Evolutionary conservation across 2,113 vertebrate species (phyloP).

Genomic region (Oryzias javanicus): DNA sequence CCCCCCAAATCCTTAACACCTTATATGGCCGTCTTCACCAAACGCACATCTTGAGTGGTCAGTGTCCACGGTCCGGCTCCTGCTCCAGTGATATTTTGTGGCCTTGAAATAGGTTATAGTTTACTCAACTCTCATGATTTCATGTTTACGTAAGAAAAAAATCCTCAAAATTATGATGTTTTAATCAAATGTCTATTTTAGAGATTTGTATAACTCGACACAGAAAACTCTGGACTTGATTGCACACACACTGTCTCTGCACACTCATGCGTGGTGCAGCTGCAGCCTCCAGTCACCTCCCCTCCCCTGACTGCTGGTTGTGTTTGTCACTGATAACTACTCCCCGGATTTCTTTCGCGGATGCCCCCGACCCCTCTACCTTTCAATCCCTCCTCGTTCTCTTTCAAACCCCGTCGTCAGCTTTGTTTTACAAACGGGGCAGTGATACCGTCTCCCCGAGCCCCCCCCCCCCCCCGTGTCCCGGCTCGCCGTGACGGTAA

Average conservation of each 20-base stretch:
- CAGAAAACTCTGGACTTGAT: slow-evolving; percentile 4
- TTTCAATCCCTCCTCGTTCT: slow-evolving; percentile 34
- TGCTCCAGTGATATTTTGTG: no score
- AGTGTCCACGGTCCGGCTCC: no score
- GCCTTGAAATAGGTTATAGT: no score
- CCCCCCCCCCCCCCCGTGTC: slow-evolving; percentile 28
- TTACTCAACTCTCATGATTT: no score
- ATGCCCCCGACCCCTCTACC: slow-evolving; percentile 31
- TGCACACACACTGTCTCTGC: neutral
- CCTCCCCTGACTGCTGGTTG: slow-evolving; percentile 32
- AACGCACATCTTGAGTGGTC: no score
- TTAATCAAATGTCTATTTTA: slow-evolving; percentile 31
- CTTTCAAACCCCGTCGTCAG: slow-evolving; percentile 46
- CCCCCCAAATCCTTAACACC: no score
- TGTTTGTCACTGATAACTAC: slow-evolving; percentile 47
- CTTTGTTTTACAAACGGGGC: slow-evolving; percentile 58
- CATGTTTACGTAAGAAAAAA: no score
- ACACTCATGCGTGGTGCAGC: slow-evolving; percentile 6
- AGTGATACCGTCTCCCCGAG: slow-evolving; percentile 58
- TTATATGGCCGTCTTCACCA: no score
- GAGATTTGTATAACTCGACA: slow-evolving; percentile 5
- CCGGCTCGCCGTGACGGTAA: slow-evolving; percentile 22
- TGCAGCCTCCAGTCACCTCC: slow-evolving; percentile 25
- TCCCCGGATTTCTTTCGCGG: slow-evolving; percentile 38
- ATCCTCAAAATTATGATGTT: no score